These are phyloP conservation scores for Polydesmus complanatus DNA, from an alignment of 2,888 invertebrate genomes.

Conservation along the genomic window DNA sequence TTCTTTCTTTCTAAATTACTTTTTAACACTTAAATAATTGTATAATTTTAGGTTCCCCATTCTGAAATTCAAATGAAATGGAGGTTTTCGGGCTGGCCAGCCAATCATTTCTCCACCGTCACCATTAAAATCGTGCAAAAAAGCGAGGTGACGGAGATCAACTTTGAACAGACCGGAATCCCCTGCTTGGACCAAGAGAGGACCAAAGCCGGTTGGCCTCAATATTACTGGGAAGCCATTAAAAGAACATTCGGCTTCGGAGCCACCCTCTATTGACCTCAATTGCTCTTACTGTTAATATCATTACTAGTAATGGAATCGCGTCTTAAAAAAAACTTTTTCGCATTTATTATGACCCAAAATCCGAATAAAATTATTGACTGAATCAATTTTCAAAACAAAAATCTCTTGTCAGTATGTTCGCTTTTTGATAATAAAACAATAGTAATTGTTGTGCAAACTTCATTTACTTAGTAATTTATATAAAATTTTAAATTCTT, in stretches of 20 bases:
- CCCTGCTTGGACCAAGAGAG: slow-evolving; percentile 63
- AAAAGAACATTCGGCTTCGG: slow-evolving; percentile 85
- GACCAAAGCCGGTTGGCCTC: slow-evolving; percentile 76
- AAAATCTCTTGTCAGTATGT: no score
- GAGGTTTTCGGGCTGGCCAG: slow-evolving; percentile 91
- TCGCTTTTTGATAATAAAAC: no score
- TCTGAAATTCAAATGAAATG: slow-evolving; percentile 77
- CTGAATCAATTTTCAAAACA: no score
- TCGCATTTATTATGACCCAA: no score
- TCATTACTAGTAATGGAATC: no score
- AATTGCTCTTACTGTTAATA: no score
- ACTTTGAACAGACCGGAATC: slow-evolving; percentile 66
- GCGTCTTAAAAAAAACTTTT: no score
- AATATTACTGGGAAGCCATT: slow-evolving; percentile 90
- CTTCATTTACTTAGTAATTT: no score
- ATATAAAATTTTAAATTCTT: no score
- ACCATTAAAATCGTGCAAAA: slow-evolving; percentile 70
- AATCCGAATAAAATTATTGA: no score
- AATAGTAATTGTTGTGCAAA: no score
- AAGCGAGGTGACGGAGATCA: slow-evolving; percentile 74
- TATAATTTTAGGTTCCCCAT: slow-evolving; percentile 44
- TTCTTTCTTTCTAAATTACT: neutral
- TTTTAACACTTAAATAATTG: neutral
- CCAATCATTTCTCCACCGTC: slow-evolving; percentile 77
- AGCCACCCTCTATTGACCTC: slow-evolving; percentile 22